Evolutionary conservation across 2,113 vertebrate species (phyloP).

Genomic region (Saimiri boliviensis): DNA sequence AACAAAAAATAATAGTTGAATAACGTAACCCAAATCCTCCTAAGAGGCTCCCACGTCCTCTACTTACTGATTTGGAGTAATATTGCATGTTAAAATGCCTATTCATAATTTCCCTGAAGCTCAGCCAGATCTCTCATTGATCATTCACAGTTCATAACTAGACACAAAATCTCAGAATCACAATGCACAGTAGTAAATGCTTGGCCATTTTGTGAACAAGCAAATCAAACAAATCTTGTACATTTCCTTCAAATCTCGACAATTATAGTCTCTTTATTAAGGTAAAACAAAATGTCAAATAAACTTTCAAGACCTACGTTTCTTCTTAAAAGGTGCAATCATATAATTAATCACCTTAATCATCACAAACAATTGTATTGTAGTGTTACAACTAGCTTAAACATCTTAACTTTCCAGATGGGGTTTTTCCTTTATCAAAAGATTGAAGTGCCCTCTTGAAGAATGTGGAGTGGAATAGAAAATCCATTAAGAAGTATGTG

Average conservation of each 20-base stretch:
- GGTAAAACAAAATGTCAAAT: conserved; percentile 17
- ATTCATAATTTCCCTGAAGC: not conserved
- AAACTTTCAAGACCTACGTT: not conserved
- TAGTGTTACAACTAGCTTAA: not conserved
- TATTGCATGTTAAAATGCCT: not conserved
- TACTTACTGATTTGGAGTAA: not conserved
- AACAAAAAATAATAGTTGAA: not conserved
- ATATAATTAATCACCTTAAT: not conserved
- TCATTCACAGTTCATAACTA: not conserved
- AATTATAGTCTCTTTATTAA: not conserved
- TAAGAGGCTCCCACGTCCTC: not conserved
- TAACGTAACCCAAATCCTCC: not conserved
- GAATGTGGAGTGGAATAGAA: not conserved
- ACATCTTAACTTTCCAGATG: not conserved
- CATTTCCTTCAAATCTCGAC: not conserved
- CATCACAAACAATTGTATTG: not conserved
- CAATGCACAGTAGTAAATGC: not conserved
- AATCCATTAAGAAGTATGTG: not conserved
- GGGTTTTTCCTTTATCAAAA: not conserved
- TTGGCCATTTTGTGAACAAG: not conserved
- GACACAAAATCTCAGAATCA: not conserved
- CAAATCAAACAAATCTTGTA: not conserved
- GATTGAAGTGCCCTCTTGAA: not conserved
- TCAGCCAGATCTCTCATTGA: not conserved
- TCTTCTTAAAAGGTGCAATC: not conserved